Evolutionary conservation across 1,140 invertebrate species (phyloP), one percentile per base, ranked within the genome.

Genomic region (Capitella teleta): DNA sequence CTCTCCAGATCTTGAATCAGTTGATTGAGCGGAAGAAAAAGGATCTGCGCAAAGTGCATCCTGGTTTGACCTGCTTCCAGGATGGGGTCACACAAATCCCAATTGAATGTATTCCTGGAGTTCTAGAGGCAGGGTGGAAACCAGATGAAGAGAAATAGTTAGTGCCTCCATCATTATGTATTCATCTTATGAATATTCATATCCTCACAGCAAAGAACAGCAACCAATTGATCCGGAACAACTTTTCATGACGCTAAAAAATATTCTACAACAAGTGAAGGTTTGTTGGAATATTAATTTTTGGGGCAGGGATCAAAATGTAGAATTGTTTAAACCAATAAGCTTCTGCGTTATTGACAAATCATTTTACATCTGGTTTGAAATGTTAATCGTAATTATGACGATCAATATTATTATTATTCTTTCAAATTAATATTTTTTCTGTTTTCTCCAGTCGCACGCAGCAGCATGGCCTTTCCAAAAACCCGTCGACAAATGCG

Each of bases 391-490:
- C n/a, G n/a, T n/a, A n/a, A n/a, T n/a, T n/a, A n/a, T n/a, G n/a
- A n/a, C n/a, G n/a, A n/a, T n/a, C n/a, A n/a, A n/a, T n/a, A n/a
- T n/a, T n/a, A n/a, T n/a, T n/a, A n/a, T n/a, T n/a, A n/a, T n/a
- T n/a, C n/a, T n/a, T n/a, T n/a, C n/a, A n/a, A n/a, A n/a, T n/a
- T n/a, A n/a, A n/a, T n/a, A n/a, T n/a, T n/a, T n/a, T n/a, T n/a
- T n/a, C n/a, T n/a, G n/a, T n/a, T n/a, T n/a, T n/a, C n/a, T n/a
- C n/a, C n/a, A 87, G 70, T 87, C 81, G 63, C 89, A 96, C 68
- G 77, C 78, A 41, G 79, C 83, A 42, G 83, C 93, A 0, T 95
- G 91, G 91, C 93, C 93, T 0, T 98, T 98, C 68, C 72, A 86
- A 30, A 85, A 88, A 61, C 92, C 94, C 1, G 92, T 98, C 3